Percentiles rank a stretch among this genome's conserved stretches.
phyloP scores from a whole-genome alignment of 1,140 invertebrate genomes.

The fruit fly (Drosophila melanogaster) region DNA sequence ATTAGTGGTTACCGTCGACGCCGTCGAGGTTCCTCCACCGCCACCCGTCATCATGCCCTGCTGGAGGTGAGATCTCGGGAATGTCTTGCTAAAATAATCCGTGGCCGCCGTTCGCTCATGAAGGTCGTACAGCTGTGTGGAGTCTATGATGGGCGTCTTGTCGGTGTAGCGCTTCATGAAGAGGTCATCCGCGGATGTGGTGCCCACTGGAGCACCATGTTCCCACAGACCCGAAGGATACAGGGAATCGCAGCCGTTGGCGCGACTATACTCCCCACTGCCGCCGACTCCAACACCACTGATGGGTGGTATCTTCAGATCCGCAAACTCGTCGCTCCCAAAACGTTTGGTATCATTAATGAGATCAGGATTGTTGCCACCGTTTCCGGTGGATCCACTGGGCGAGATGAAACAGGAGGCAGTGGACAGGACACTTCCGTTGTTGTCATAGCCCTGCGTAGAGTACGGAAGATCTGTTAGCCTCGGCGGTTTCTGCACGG shows the following conservation, averaged over 20 bases:
- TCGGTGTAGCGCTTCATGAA: constrained; percentile 88
- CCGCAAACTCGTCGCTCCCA: constrained; percentile 85
- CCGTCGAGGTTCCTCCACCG: constrained; percentile 57
- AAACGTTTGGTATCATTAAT: constrained; percentile 90
- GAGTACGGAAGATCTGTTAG: constrained; percentile 88
- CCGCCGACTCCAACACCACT: constrained; percentile 40
- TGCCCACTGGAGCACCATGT: constrained; percentile 42
- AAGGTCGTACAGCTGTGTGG: constrained; percentile 76
- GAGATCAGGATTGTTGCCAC: constrained; percentile 92
- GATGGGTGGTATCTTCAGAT: constrained; percentile 62
- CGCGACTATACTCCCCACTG: constrained; percentile 89
- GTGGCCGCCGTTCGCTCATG: constrained; percentile 72
- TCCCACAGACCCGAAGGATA: constrained; percentile 90
- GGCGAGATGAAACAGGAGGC: constrained; percentile 88
- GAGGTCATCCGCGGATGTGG: constrained; percentile 84
- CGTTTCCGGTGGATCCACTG: constrained; percentile 87
- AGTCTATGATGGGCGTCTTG: constrained; percentile 90
- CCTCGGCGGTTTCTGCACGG: constrained; percentile 89
- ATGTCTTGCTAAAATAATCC: constrained; percentile 86
- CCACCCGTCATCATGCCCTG: constrained; percentile 20
- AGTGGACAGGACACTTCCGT: constrained; percentile 87
- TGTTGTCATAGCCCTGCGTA: constrained; percentile 87
- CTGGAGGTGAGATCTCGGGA: constrained; percentile 84
- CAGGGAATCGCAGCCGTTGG: constrained; percentile 87
- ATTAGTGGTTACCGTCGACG: constrained; percentile 75